Percentiles rank a stretch among this genome's conserved stretches.
These are phyloP conservation scores for Agrochola lota DNA, from an alignment of 2,888 invertebrate species.

Conservation along the genomic window DNA sequence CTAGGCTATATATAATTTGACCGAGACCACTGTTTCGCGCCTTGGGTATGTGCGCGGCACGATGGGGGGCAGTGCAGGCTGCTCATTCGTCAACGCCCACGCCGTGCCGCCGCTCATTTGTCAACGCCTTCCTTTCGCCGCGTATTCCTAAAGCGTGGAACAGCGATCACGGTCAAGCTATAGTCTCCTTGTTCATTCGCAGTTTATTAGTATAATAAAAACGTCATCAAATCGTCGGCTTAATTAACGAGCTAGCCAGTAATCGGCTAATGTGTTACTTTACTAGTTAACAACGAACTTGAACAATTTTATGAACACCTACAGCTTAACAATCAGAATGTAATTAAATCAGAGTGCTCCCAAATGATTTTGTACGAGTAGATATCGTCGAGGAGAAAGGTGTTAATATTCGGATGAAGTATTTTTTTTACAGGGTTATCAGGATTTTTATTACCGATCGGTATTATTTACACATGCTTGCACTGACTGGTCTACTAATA, in stretches of 20 bases:
- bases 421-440: background rate
- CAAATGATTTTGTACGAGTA: conserved; percentile 38
- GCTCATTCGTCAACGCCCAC: no score
- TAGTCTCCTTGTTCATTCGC: background rate
- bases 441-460: background rate
- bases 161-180: no score
- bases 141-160: no score
- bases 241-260: conserved; percentile 26
- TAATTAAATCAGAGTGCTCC: conserved; percentile 56
- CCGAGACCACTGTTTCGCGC: no score
- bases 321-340: conserved; percentile 20
- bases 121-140: no score
- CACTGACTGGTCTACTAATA: background rate
- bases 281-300: conserved; percentile 23
- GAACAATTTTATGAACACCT: conserved; percentile 38
- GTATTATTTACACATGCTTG: background rate
- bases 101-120: no score
- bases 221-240: conserved; percentile 5
- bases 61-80: no score
- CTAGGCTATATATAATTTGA: no score
- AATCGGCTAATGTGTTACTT: conserved; percentile 39
- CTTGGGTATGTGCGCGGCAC: no score
- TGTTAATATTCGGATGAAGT: conserved; percentile 8
- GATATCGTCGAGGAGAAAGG: background rate
- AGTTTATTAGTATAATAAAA: conserved; percentile 6